Percentiles rank a stretch among this genome's conserved stretches.
Evolutionary conservation across 2,113 vertebrate species (phyloP).

Genomic region (Rafetus swinhoei): DNA sequence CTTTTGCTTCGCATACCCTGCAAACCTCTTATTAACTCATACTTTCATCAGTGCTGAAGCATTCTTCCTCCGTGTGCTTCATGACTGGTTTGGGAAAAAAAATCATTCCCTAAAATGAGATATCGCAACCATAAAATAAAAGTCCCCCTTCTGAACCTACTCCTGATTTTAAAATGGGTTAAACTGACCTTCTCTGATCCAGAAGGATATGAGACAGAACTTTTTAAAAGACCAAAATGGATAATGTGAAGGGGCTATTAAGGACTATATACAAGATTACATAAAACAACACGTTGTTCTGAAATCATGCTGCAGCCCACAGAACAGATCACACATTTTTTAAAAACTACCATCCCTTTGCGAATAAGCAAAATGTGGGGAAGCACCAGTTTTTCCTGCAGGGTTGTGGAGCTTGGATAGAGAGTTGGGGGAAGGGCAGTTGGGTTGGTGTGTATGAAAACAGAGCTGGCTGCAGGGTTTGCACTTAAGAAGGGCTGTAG

Average conservation of each 20-base stretch:
- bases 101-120: constrained; percentile 28
- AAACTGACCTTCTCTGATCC: constrained; percentile 56
- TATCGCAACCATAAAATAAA: constrained; percentile 18
- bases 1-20: constrained; percentile 65
- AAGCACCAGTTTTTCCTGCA: background rate
- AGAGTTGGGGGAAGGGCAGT: constrained; percentile 1
- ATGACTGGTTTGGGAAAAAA: background rate
- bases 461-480: constrained; percentile 39
- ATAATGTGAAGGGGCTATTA: constrained; percentile 50
- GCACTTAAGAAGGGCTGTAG: constrained; percentile 51
- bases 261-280: constrained; percentile 15
- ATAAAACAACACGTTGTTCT: constrained; percentile 56
- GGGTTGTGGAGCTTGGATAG: constrained; percentile 12
- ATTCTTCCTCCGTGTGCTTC: constrained; percentile 46
- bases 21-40: constrained; percentile 69
- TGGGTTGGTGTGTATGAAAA: constrained; percentile 4
- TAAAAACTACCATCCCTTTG: constrained; percentile 29
- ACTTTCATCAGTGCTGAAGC: constrained; percentile 70
- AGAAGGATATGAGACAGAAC: constrained; percentile 58
- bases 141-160: constrained; percentile 30
- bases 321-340: constrained; percentile 47
- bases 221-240: constrained; percentile 63
- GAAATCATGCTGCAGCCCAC: constrained; percentile 55
- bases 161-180: constrained; percentile 40
- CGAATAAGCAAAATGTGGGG: constrained; percentile 61